Conservation (phyloP, 2,113 vertebrate species). For the Tachysurus fulvidraco region DNA sequence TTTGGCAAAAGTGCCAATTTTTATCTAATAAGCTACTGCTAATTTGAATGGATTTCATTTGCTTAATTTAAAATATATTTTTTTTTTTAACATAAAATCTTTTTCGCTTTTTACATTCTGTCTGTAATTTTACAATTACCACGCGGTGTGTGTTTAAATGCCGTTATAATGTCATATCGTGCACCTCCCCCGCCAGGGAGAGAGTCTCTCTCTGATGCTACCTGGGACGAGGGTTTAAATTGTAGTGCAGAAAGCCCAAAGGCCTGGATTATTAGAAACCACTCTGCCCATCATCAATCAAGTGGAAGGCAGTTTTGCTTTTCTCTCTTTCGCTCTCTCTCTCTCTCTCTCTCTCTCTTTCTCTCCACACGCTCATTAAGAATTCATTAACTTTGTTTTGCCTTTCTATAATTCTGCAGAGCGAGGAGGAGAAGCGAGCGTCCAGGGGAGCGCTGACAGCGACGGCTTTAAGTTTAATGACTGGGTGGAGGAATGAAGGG, state of each 20-base stretch:
- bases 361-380: slow-evolving; percentile 45
- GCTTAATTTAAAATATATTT: too few species aligned
- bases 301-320: slow-evolving; percentile 24
- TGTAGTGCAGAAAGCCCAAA: slow-evolving; percentile 23
- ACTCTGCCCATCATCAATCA: slow-evolving; percentile 49
- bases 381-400: slow-evolving; percentile 57
- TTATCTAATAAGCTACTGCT: not conserved
- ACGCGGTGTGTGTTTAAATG: too few species aligned
- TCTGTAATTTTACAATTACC: not conserved
- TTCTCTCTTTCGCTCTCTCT: slow-evolving; percentile 8
- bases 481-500: not conserved
- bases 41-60: not conserved
- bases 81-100: too few species aligned
- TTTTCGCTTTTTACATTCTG: too few species aligned
- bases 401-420: slow-evolving; percentile 46
- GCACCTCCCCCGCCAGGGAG: not conserved
- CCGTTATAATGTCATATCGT: not conserved
- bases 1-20: too few species aligned
- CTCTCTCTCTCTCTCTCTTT: slow-evolving; percentile 13
- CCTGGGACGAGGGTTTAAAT: slow-evolving; percentile 21
- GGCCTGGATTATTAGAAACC: slow-evolving; percentile 51
- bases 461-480: slow-evolving; percentile 48
- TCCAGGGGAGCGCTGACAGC: slow-evolving; percentile 35
- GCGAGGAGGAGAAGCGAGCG: slow-evolving; percentile 20
- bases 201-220: slow-evolving; percentile 1